Evolutionary conservation across 2,888 invertebrate species (phyloP).

Genomic region (Icerya purchasi): DNA sequence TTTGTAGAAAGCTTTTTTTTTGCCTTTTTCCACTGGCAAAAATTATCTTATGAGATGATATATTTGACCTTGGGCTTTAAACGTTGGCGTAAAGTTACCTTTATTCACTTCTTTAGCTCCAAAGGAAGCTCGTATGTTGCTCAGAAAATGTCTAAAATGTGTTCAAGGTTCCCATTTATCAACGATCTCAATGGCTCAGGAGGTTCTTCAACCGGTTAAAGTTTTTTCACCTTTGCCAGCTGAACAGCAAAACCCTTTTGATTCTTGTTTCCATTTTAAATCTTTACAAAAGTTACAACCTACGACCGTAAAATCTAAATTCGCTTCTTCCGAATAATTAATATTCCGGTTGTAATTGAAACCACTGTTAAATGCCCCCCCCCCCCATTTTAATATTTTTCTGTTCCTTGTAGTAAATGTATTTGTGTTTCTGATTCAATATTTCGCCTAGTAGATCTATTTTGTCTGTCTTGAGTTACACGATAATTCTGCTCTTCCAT

Average conservation of each 20-base stretch:
- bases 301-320: not conserved
- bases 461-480: not conserved
- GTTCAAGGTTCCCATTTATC: constrained; percentile 1
- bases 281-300: constrained; percentile 9
- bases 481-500: not conserved
- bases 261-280: constrained; percentile 13
- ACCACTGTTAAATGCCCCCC: not conserved
- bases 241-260: constrained; percentile 12
- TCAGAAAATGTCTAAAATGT: constrained; percentile 12
- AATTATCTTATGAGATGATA: constrained; percentile 17
- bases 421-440: not conserved
- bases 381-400: not conserved
- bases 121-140: constrained; percentile 10
- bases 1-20: constrained; percentile 17
- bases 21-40: constrained; percentile 12
- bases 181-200: constrained; percentile 12
- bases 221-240: constrained; percentile 13
- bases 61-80: constrained; percentile 18
- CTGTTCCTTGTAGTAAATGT: not conserved
- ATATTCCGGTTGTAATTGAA: not conserved
- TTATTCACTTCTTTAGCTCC: constrained; percentile 11
- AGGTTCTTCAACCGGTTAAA: constrained; percentile 3
- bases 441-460: not conserved
- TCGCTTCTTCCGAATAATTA: not conserved
- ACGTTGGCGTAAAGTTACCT: constrained; percentile 13